Conservation (phyloP, 2,888 invertebrate species). For the Lasioglossum figueresi region DNA sequence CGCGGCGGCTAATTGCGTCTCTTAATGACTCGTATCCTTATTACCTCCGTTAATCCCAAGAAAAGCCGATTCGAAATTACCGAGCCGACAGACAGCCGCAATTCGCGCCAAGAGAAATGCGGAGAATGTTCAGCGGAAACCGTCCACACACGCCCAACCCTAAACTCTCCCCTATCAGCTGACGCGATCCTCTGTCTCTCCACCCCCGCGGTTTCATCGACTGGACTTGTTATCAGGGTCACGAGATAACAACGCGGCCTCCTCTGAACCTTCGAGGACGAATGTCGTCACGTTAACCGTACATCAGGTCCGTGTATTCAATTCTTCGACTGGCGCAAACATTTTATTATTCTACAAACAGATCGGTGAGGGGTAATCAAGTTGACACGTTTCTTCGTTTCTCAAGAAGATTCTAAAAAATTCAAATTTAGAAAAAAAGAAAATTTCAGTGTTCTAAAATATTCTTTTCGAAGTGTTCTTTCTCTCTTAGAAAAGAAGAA, state of each 20-base stretch:
- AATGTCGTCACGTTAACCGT: background rate
- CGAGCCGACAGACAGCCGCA: background rate
- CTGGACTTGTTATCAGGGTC: constrained; percentile 5
- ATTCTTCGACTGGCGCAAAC: background rate
- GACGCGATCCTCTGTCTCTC: constrained; percentile 3
- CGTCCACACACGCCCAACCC: background rate
- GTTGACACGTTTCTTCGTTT: background rate
- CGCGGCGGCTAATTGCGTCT: constrained; percentile 2
- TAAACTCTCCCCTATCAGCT: constrained; percentile 11
- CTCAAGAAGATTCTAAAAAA: background rate
- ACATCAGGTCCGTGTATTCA: background rate
- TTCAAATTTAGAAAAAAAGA: no score
- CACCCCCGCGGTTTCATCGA: background rate
- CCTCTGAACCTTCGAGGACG: background rate
- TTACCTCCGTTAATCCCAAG: background rate
- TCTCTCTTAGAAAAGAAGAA: no score
- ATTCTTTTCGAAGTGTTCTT: no score
- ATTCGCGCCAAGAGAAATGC: background rate
- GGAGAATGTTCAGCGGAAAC: background rate
- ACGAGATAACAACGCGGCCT: background rate
- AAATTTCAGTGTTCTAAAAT: no score
- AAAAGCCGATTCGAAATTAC: constrained; percentile 8
- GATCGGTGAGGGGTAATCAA: background rate
- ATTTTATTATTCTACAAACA: background rate
- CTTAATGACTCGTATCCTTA: constrained; percentile 17